A percentile compares a stretch with the other conserved stretches of the same genome.
phyloP scores from a whole-genome alignment of 2,797 vertebrate species.

The Salmo trutta region DNA sequence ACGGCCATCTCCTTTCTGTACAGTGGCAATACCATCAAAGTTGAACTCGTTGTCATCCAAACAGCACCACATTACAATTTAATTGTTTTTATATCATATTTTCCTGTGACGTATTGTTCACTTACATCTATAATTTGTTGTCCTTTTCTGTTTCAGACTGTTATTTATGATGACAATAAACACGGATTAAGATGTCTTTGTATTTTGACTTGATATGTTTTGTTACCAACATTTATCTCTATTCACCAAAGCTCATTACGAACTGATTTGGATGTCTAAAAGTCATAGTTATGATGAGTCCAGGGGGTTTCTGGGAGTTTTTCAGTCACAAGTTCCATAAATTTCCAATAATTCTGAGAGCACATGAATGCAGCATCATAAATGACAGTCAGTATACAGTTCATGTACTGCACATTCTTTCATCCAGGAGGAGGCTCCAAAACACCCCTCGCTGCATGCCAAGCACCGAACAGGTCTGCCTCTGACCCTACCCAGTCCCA shows the following conservation, averaged over 20 bases:
- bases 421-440: background rate
- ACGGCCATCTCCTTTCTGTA: conserved; percentile 64
- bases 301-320: background rate
- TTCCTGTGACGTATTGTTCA: conserved; percentile 53
- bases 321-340: background rate
- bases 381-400: too few species aligned
- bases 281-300: background rate
- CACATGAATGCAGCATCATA: background rate
- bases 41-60: conserved; percentile 58
- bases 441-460: background rate
- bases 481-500: background rate
- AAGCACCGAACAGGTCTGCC: background rate
- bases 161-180: conserved; percentile 62
- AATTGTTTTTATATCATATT: conserved; percentile 62
- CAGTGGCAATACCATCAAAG: conserved; percentile 54
- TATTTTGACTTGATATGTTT: conserved; percentile 3
- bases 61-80: conserved; percentile 66
- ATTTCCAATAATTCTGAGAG: background rate
- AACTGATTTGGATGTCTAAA: background rate
- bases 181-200: conserved; percentile 45
- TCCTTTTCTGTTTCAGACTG: conserved; percentile 59
- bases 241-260: background rate
- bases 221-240: background rate
- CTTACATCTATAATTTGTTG: conserved; percentile 47
- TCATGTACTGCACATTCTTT: too few species aligned